A percentile compares a stretch with the other conserved stretches of the same genome.
Evolutionary conservation across 2,888 invertebrate genomes (phyloP).

Genomic region (Clusia tigrina): DNA sequence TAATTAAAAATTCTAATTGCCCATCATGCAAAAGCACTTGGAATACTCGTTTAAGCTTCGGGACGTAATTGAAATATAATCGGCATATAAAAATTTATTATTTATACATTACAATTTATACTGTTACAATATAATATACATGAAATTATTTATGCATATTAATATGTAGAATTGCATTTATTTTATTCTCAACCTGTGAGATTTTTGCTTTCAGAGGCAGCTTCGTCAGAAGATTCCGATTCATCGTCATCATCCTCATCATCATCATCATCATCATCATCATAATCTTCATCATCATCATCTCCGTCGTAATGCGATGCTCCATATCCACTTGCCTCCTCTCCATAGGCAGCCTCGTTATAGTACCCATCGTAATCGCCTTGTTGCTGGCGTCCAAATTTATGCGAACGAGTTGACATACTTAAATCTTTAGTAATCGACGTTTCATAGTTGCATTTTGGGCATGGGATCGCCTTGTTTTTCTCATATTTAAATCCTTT

Average conservation of each 20-base stretch:
- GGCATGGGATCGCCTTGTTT: constrained; percentile 87
- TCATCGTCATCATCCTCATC: constrained; percentile 49
- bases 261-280: constrained; percentile 65
- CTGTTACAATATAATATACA: too few relatives aligned
- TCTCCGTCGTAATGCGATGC: constrained; percentile 21
- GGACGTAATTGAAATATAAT: constrained; percentile 10
- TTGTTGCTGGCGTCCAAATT: constrained; percentile 86
- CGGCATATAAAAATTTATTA: background rate
- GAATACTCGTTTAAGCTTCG: constrained; percentile 40
- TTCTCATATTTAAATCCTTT: constrained; percentile 90
- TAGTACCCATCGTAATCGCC: constrained; percentile 67
- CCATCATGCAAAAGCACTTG: constrained; percentile 44
- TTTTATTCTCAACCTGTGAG: background rate
- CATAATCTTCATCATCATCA: constrained; percentile 55
- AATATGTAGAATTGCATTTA: too few relatives aligned
- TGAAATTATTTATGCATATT: too few relatives aligned
- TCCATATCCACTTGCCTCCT: constrained; percentile 32
- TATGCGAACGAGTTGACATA: constrained; percentile 93
- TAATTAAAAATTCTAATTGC: constrained; percentile 45
- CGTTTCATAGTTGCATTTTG: constrained; percentile 93
- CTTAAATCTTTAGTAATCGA: constrained; percentile 92
- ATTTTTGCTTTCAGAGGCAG: background rate
- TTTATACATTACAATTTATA: constrained; percentile 3
- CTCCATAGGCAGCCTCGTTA: constrained; percentile 36
- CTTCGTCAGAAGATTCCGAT: constrained; percentile 25